Evolutionary conservation across 2,797 vertebrate species (phyloP).

Genomic region (Myiothlypis chrysogaster): DNA sequence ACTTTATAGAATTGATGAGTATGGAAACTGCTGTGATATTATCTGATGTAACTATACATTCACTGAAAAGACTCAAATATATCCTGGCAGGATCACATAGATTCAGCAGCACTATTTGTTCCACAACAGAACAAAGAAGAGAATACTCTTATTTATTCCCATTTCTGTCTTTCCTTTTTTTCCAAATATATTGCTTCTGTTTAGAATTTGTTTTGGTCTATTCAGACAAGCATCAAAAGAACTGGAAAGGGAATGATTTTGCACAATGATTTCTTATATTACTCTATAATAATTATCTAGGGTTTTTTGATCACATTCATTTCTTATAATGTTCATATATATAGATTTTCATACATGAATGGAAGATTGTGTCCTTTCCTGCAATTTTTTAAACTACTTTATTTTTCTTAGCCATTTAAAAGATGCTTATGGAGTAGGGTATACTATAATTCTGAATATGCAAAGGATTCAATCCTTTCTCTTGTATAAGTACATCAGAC

Average conservation of each 20-base stretch:
- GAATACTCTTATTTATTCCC: background rate
- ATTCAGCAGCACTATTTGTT: background rate
- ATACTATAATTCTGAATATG: background rate
- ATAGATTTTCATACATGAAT: background rate
- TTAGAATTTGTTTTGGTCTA: background rate
- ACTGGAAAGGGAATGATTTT: background rate
- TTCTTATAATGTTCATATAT: background rate
- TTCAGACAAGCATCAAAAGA: background rate
- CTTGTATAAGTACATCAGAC: background rate
- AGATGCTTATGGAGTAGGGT: background rate
- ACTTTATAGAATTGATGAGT: background rate
- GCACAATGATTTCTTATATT: background rate
- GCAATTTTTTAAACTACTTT: accelerated
- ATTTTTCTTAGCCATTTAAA: background rate
- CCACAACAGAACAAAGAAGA: background rate
- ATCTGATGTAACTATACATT: background rate
- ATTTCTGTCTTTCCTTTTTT: background rate
- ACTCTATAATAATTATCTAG: background rate
- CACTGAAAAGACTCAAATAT: background rate
- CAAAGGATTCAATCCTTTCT: background rate
- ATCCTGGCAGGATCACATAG: background rate
- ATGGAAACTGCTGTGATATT: background rate
- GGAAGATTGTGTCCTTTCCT: background rate
- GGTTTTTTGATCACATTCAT: accelerated
- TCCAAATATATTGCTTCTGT: background rate